These are phyloP conservation scores for Rhogogaster chlorosoma DNA, from an alignment of 2,888 invertebrate species.

Conservation along the genomic window DNA sequence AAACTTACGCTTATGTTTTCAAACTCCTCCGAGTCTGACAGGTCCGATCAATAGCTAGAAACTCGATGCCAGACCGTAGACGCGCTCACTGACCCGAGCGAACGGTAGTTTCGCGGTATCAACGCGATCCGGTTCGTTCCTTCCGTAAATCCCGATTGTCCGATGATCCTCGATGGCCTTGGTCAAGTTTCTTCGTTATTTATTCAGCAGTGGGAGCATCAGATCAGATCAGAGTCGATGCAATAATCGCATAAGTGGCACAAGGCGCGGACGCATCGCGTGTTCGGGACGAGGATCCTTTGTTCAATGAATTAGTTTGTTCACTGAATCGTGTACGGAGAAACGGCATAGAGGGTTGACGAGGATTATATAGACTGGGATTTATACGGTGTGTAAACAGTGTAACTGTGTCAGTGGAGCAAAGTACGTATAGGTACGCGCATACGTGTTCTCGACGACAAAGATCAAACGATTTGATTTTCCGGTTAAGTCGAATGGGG, in stretches of 20 bases:
- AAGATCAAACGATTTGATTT: constrained; percentile 2
- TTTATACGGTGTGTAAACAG: neutral
- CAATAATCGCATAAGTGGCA: constrained; percentile 2
- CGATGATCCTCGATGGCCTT: no score
- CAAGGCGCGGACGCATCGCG: constrained; percentile 2
- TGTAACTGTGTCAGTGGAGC: constrained; percentile 35
- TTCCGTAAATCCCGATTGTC: neutral
- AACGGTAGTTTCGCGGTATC: neutral
- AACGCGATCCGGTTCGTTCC: neutral
- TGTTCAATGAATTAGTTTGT: constrained; percentile 39
- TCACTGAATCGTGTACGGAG: constrained; percentile 25
- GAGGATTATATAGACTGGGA: neutral
- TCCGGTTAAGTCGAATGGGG: neutral
- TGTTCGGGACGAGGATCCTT: neutral
- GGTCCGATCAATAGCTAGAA: constrained; percentile 31
- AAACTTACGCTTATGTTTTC: constrained; percentile 4
- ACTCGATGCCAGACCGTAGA: neutral
- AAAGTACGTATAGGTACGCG: neutral
- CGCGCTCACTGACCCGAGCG: constrained; percentile 12
- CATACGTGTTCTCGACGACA: neutral
- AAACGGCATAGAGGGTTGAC: constrained; percentile 13
- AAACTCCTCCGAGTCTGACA: neutral
- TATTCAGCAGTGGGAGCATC: no score
- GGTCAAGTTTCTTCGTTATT: neutral
- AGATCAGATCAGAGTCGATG: neutral